phyloP scores from a whole-genome alignment of 1,140 invertebrate genomes.

The Papilio polytes region DNA sequence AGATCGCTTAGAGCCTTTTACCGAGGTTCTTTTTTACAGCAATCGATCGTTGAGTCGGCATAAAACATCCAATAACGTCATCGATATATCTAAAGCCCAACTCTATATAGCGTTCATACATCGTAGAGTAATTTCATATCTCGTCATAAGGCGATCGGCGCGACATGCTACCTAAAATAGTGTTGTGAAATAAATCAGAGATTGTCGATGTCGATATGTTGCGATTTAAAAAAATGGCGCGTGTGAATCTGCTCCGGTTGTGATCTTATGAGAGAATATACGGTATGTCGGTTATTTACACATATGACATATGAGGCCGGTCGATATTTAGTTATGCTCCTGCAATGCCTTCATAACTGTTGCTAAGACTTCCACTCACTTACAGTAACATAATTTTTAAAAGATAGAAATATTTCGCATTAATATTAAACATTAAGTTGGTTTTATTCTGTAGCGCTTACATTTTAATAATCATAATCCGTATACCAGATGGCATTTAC shows the following conservation, averaged over 20 bases:
- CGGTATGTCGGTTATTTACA: conserved; percentile 55
- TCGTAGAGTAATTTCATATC: conserved; percentile 75
- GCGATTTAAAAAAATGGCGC: conserved; percentile 68
- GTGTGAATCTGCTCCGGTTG: conserved; percentile 76
- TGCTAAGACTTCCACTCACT: background rate
- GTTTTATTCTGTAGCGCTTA: background rate
- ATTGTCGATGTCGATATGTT: conserved; percentile 67
- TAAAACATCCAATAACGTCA: conserved; percentile 55
- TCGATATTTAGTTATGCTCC: conserved; percentile 50
- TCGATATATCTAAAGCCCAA: conserved; percentile 57
- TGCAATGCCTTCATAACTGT: conserved; percentile 39
- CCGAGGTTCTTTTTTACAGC: conserved; percentile 48
- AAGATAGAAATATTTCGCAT: background rate
- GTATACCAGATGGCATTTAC: background rate
- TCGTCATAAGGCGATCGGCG: conserved; percentile 69
- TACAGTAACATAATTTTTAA: background rate
- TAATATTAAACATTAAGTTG: background rate
- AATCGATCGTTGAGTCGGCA: conserved; percentile 47
- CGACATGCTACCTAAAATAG: conserved; percentile 81
- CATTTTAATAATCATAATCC: background rate
- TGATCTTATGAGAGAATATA: conserved; percentile 75
- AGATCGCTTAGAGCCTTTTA: conserved; percentile 47
- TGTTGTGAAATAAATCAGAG: conserved; percentile 81
- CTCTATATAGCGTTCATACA: conserved; percentile 64
- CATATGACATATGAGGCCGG: conserved; percentile 58